Evolutionary conservation across 2,113 vertebrate genomes (phyloP), one percentile per base, ranked within the genome.

Genomic region (Brachionichthys hirsutus): DNA sequence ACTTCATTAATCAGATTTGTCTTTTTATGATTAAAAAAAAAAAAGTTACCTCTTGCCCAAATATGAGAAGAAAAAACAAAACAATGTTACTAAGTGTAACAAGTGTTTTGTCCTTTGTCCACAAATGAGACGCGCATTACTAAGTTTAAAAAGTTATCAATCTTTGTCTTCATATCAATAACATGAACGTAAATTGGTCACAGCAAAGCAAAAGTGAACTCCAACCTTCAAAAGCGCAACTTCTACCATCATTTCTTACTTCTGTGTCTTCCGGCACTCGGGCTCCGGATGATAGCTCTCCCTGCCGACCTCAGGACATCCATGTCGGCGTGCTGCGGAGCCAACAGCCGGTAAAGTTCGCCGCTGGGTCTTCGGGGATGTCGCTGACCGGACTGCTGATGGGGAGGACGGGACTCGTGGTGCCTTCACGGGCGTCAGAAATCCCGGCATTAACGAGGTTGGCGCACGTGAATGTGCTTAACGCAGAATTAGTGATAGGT

Each of bases 201-300:
- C 30, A 55, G 35, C 4, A 2, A 2, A 9, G 38, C 0, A 16
- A 4, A 65, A 54, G 44, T 52, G 41, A 79, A 71, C 62, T 46
- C 44, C 9, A 11, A 2, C 9, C 18, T 3, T 38, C 12, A 30
- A 9, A 12, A 20, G 4, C 12, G 1, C 5, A 9, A 19, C 6
- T 24, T 24, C 20, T 49, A 6, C 6, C 20, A 20, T 34, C 1
- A 9, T n/a, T 18, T 82, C 93, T 93, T 89, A 95, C 94, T 94
- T 84, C 84, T 86, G 85, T 95, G 93, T 78, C 86, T 90, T 66
- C 90, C 89, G 43, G 90, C 20, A 67, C 92, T 93, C 15, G 94
- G 94, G 67, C 93, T 95, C 62, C 93, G 89, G 75, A 94, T 93
- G 24, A 95, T 91, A 3, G 93, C 94, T 82, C 92, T 88, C 20